Evolutionary conservation across 2,888 invertebrate genomes (phyloP).

Genomic region (Gasteruption jaculator): DNA sequence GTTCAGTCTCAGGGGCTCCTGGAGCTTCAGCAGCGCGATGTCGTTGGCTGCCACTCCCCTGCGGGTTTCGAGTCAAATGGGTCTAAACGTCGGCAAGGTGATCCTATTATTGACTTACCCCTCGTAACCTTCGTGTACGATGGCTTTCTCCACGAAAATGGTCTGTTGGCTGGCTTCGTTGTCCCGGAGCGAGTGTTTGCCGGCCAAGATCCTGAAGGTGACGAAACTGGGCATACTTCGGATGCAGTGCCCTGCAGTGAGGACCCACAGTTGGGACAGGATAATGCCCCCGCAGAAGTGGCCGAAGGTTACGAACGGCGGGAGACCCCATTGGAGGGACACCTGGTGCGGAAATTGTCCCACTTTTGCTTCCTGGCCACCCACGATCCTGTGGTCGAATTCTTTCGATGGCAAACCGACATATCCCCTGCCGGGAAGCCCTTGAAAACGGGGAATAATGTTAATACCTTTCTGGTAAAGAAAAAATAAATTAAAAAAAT

Average conservation of each 20-base stretch:
- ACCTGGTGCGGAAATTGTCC: conserved; percentile 52
- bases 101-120: conserved; percentile 31
- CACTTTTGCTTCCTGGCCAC: conserved; percentile 41
- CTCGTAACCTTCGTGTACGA: conserved; percentile 41
- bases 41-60: conserved; percentile 52
- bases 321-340: conserved; percentile 44
- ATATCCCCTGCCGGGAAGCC: too few relatives aligned
- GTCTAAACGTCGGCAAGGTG: not conserved
- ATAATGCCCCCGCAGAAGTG: conserved; percentile 54
- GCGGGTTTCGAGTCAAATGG: not conserved
- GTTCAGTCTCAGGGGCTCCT: conserved; percentile 36
- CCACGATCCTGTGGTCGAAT: conserved; percentile 27
- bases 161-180: conserved; percentile 43
- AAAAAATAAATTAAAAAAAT: too few relatives aligned
- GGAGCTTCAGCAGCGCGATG: conserved; percentile 53
- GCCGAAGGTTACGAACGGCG: conserved; percentile 31
- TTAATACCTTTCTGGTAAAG: too few relatives aligned
- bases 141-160: conserved; percentile 34
- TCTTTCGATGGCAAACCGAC: too few relatives aligned
- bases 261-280: conserved; percentile 46
- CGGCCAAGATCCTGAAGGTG: conserved; percentile 47
- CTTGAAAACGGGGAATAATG: too few relatives aligned
- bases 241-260: conserved; percentile 51
- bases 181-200: conserved; percentile 24
- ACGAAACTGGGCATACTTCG: conserved; percentile 50